These are phyloP conservation scores for Elanus axillaris DNA, from an alignment of 2,113 vertebrate genomes.

Conservation along the genomic window DNA sequence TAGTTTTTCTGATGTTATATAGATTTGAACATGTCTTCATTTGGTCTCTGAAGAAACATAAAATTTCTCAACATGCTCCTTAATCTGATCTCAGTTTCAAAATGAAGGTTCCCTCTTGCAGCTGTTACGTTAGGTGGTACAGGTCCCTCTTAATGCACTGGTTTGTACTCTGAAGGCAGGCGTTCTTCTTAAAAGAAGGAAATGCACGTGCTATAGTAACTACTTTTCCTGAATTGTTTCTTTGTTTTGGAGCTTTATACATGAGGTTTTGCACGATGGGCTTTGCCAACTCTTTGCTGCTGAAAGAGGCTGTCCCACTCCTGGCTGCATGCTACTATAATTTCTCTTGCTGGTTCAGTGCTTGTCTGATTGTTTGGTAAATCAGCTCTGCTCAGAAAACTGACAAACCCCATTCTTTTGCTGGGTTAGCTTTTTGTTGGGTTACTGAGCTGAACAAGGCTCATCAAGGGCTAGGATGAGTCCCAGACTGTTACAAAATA, in stretches of 20 bases:
- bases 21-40: background rate
- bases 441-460: background rate
- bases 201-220: background rate
- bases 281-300: background rate
- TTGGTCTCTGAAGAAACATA: background rate
- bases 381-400: background rate
- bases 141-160: background rate
- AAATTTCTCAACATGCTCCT: background rate
- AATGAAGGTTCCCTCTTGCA: background rate
- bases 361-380: conserved; percentile 31
- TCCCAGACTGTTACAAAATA: background rate
- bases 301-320: background rate
- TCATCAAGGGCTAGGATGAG: background rate
- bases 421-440: background rate
- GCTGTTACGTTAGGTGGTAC: background rate
- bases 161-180: background rate
- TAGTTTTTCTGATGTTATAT: background rate
- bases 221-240: background rate
- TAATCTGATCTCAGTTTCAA: background rate
- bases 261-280: background rate
- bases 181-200: background rate
- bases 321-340: background rate
- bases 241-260: conserved; percentile 18
- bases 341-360: conserved; percentile 16
- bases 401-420: background rate